Evolutionary conservation across 2,113 vertebrate species (phyloP), one percentile per base, ranked within the genome.

Genomic region (Oplegnathus fasciatus): DNA sequence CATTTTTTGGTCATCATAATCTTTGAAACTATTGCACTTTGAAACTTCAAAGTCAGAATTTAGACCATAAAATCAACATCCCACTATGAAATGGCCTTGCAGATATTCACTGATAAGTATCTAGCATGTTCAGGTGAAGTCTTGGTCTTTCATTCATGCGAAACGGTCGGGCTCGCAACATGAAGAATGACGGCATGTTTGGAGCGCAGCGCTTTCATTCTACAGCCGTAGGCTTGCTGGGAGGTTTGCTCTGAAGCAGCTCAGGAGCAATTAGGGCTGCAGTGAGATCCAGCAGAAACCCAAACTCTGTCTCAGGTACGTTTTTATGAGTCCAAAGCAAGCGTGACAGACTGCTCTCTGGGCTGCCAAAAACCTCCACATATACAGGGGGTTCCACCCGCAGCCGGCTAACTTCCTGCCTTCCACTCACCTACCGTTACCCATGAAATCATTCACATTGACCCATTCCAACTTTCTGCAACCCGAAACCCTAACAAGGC

Each of bases 301-400:
- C 37, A 85, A 92, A 89, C 87, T 88, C 78, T 10, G 74, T 87
- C 88, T 92, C 92, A 95, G 94, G 94, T 95, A 93, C 30, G 30
- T 85, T 91, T 92, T 95, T 92, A 95, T 65, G 84, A 91, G 85
- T 87, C 62, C 62, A 87, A 94, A 94, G 91, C 80, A 83, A 93
- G 89, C 60, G 48, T 95, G 89, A 93, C 87, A 82, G 89, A 86
- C 81, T 78, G 83, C 65, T 58, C 78, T 87, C n/a, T 0, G 24
- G 54, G 87, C 86, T 92, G 88, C 88, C 91, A 90, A 86, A 76
- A 90, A 28, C 78, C 87, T 80, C 70, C 50, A 69, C 78, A 80
- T 80, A 76, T 74, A 84, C 61, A 87, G 32, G 66, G 77, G 67
- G 74, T 83, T 90, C 78, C 86, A 83, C 86, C 90, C 84, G 88